Evolutionary conservation across 2,797 vertebrate species (phyloP).

Genomic region (Adelosebastes latens): DNA sequence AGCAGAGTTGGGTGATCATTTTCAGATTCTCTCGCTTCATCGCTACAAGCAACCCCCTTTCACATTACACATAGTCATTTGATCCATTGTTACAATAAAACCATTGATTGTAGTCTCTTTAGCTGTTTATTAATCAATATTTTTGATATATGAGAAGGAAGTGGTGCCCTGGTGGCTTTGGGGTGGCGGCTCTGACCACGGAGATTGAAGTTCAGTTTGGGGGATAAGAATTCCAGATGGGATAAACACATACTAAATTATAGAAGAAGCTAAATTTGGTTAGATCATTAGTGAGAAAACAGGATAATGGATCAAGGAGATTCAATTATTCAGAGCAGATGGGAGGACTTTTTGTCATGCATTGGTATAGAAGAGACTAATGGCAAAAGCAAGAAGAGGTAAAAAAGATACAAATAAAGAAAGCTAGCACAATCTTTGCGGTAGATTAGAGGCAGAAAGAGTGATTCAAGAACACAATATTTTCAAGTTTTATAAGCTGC

Average conservation of each 20-base stretch:
- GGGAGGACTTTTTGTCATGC: background rate
- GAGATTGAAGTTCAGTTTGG: background rate
- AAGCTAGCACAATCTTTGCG: slow-evolving; percentile 6
- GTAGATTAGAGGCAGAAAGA: slow-evolving; percentile 5
- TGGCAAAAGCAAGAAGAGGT: background rate
- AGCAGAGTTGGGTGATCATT: background rate
- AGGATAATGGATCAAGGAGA: background rate
- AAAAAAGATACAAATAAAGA: slow-evolving; percentile 31
- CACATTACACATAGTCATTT: background rate
- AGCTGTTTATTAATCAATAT: background rate
- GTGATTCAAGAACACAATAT: background rate
- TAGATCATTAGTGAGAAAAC: background rate
- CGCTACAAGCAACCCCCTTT: background rate
- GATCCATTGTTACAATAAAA: background rate
- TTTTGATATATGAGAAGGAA: background rate
- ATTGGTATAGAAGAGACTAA: background rate
- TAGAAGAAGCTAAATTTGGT: background rate
- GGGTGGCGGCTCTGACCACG: background rate
- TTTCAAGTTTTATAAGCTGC: background rate
- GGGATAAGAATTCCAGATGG: background rate
- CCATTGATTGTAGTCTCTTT: background rate
- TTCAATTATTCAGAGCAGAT: background rate
- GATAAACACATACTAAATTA: background rate
- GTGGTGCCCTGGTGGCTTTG: too few relatives aligned
- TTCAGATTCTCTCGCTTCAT: background rate